These are phyloP conservation scores for Nephrocerus scutellatus DNA, from an alignment of 2,888 invertebrate genomes.

Conservation along the genomic window DNA sequence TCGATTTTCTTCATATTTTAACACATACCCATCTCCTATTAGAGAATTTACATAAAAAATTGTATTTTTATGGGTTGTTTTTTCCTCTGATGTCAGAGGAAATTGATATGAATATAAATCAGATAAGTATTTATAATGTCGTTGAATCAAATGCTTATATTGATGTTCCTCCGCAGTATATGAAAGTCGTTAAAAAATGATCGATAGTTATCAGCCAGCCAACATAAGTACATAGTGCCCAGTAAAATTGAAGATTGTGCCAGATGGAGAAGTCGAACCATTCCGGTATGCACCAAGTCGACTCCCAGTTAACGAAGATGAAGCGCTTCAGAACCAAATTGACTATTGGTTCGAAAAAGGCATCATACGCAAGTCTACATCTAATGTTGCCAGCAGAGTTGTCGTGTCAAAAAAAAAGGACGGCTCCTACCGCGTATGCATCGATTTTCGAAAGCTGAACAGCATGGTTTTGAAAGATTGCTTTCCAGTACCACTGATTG, in stretches of 20 bases:
- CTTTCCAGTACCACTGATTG: conserved; percentile 29
- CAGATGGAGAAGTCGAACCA: conserved; percentile 11
- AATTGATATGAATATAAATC: no score
- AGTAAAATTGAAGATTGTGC: conserved; percentile 14
- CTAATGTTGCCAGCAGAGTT: conserved; percentile 11
- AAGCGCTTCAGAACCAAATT: conserved; percentile 16
- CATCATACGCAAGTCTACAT: conserved; percentile 8
- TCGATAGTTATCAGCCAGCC: conserved; percentile 8
- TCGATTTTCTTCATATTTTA: no score
- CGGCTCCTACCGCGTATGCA: conserved; percentile 25
- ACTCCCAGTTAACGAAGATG: conserved; percentile 7
- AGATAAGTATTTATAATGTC: no score
- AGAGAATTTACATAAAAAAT: no score
- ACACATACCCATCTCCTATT: no score
- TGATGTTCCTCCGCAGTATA: conserved; percentile 6
- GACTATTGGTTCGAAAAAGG: conserved; percentile 13
- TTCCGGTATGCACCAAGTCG: conserved; percentile 18
- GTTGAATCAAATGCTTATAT: conserved; percentile 3
- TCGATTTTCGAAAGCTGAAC: conserved; percentile 42
- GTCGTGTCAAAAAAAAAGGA: conserved; percentile 17
- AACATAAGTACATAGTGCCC: conserved; percentile 7
- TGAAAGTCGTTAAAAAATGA: conserved; percentile 7
- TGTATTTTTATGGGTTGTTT: no score
- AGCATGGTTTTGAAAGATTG: conserved; percentile 33
- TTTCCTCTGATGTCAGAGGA: no score